These are phyloP conservation scores for Dolomedes plantarius DNA, from an alignment of 2,888 invertebrate genomes.

Conservation along the genomic window DNA sequence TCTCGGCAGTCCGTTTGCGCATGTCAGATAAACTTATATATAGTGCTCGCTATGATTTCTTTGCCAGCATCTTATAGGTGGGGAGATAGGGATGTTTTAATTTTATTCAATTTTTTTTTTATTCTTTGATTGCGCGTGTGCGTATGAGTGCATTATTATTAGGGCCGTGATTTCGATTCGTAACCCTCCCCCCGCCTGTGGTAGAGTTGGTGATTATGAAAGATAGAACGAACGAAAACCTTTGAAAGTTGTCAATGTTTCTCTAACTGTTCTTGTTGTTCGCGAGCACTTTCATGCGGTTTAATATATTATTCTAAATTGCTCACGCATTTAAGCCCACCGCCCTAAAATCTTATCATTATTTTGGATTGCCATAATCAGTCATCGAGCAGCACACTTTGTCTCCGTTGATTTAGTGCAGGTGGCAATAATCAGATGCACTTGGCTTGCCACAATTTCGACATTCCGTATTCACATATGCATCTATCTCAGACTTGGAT, in stretches of 20 bases:
- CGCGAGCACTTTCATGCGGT: not conserved
- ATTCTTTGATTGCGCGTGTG: not conserved
- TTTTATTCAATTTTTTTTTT: conserved; percentile 2
- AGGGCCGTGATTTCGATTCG: not conserved
- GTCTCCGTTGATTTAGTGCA: conserved; percentile 3
- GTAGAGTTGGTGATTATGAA: not conserved
- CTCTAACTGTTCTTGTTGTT: not conserved
- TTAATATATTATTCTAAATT: conserved; percentile 16
- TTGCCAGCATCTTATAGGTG: conserved; percentile 1
- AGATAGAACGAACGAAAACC: not conserved
- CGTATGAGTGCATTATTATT: conserved; percentile 6
- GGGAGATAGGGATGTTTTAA: not conserved
- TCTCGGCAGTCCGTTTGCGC: conserved; percentile 15
- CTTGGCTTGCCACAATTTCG: not conserved
- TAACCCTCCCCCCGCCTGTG: not conserved
- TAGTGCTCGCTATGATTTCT: not conserved
- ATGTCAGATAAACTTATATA: conserved; percentile 44
- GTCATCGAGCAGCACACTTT: not conserved
- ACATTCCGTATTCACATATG: not conserved
- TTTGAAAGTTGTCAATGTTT: not conserved
- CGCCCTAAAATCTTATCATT: conserved; percentile 10
- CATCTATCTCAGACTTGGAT: not conserved
- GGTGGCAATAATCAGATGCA: not conserved
- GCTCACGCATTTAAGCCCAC: conserved; percentile 13
- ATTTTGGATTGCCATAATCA: conserved; percentile 2